Base-by-base conservation (phyloP, 2,797 vertebrate species). In the Syndactyla subalaris region DNA sequence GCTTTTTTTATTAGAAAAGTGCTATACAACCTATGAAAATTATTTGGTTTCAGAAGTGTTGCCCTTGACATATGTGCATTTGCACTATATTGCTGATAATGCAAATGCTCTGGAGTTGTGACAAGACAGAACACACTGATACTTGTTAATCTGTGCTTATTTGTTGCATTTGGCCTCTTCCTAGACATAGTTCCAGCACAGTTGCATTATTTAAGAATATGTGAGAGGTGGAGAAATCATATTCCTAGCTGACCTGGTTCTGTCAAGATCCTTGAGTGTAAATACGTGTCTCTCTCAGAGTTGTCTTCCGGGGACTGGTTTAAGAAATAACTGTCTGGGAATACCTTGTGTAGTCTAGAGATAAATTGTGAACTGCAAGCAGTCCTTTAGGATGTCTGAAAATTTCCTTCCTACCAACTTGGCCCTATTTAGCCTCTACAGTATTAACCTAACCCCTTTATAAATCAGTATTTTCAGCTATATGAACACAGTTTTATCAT, bases 1-100 rank as follows among this genome's bases (percentile, higher is more conserved):
- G 21, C 15, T 2, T 21, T 79, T 49, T 72, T 54, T 26, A 9
- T 74, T 52, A 59, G 59, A 26, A 66, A 73, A 62, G 11, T 73
- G 41, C 24, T 59, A 0, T 38, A 20, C 4, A 46, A 32, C n/a
- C 24, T 36, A 0, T 45, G 20, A 55, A 66, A 7, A 9, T 23
- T 54, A 67, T 65, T 73, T 63, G 5, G 8, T 57, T 79, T 29
- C 63, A 61, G 38, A 82, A 74, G 5, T 17, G 10, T 30, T 10
- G 1, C 29, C 30, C 26, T 62, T 59, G 30, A 17, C 13, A 10
- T 39, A 4, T 2, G 15, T 57, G 19, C 20, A 52, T 61, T 85
- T 75, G 22, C 62, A 39, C 10, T 27, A 3, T 45, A 21, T 63
- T 82, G 38, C 71, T 85, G 55, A 43, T 77, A 10, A 26, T 59